Base-by-base conservation (phyloP, 2,113 vertebrate genomes). In the Vulpes lagopus region DNA sequence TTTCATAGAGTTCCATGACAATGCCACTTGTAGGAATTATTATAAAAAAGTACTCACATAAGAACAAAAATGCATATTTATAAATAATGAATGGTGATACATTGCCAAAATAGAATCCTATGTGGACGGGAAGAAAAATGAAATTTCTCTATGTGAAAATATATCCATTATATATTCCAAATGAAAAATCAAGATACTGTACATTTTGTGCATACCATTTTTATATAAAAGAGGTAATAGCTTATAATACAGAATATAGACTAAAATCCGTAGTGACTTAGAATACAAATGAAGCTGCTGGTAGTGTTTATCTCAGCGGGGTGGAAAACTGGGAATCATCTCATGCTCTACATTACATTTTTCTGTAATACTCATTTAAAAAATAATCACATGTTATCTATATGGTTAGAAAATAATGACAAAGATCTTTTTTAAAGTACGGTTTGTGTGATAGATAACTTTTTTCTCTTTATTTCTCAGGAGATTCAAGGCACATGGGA, bases 341-440 rank as follows among this genome's bases (percentile, higher is more conserved):
- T 51, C 60, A 64, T 51, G 62, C 19, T 81, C 53, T 67, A 12
- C 30, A 16, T 89, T 96, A 51, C 49, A 62, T 82, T 89, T 89
- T 91, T 73, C 64, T 65, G 2, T 53, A 38, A 38, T 71, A 85
- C 3, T 60, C 57, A n/a, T 60, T 89, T 96, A 20, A 27, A 71
- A 81, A 91, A 67, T 79, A 90, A 97, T 83, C 17, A 30, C 7
- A 35, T 19, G 17, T 73, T 80, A 51, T 35, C 27, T 59, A 80
- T 92, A 80, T 89, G 30, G 43, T 57, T 74, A 80, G 92, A 91
- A 91, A 80, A 74, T 94, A 79, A 43, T 67, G 84, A 32, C 27
- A 62, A 38, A 32, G 32, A 17, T 49, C 7, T 60, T 71, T 92
- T 85, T 84, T 5, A 32, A 82, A 85, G n/a, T 73, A n/a, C 19